These are phyloP conservation scores for Enteromius treurensis DNA, from an alignment of 2,797 vertebrate genomes.

Conservation along the genomic window DNA sequence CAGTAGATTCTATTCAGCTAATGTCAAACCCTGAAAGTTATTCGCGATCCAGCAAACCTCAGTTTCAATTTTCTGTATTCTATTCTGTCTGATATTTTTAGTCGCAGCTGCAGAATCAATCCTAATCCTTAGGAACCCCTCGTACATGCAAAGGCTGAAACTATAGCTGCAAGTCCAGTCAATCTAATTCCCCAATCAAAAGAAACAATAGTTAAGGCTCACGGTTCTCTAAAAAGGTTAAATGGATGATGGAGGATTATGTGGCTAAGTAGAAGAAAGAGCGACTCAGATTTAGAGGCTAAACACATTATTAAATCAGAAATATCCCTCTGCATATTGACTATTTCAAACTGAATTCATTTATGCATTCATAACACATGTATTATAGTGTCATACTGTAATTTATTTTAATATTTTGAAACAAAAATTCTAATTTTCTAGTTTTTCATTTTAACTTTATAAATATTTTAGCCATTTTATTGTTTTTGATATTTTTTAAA, in stretches of 20 bases:
- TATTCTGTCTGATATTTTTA: background rate
- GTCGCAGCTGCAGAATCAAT: background rate
- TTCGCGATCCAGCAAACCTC: background rate
- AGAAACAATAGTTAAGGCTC: background rate
- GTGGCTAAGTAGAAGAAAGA: background rate
- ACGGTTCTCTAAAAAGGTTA: background rate
- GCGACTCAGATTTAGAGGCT: conserved; percentile 3
- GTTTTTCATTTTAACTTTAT: background rate
- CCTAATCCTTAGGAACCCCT: background rate
- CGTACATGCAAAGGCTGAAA: background rate
- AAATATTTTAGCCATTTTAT: background rate
- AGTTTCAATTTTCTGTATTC: background rate
- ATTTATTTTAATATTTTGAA: background rate
- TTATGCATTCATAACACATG: background rate
- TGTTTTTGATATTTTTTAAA: background rate
- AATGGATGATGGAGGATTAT: conserved; percentile 5
- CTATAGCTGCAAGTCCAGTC: background rate
- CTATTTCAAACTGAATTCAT: background rate
- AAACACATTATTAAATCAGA: conserved; percentile 6
- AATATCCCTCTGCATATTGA: background rate
- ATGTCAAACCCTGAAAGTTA: background rate
- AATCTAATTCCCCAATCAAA: background rate
- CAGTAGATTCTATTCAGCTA: background rate
- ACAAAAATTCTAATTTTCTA: background rate
- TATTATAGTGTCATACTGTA: background rate